Percentiles rank a stretch among this genome's conserved stretches.
phyloP scores from a whole-genome alignment of 2,113 vertebrate genomes.

The Psittacus erithacus region DNA sequence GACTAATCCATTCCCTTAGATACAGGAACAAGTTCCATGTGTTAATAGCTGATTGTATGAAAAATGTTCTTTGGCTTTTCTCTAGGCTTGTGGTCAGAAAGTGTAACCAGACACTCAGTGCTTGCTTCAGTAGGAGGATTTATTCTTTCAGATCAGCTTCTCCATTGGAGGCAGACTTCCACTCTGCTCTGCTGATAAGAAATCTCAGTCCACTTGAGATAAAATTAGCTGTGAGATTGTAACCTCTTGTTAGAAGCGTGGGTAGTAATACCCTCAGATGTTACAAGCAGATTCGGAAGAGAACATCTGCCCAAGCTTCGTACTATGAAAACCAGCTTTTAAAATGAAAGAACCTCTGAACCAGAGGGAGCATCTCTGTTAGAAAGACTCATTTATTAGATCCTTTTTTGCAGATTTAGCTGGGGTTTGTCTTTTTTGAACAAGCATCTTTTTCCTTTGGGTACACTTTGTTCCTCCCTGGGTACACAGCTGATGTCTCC shows the following conservation, averaged over 20 bases:
- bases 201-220: neutral
- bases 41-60: neutral
- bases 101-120: neutral
- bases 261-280: neutral
- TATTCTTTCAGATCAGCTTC: neutral
- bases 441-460: neutral
- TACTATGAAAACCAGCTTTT: neutral
- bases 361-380: neutral
- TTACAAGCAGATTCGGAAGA: neutral
- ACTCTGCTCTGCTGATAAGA: neutral
- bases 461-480: neutral
- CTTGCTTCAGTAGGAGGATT: neutral
- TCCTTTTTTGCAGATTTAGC: neutral
- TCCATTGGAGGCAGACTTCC: neutral
- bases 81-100: neutral
- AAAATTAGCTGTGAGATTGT: slow-evolving; percentile 26
- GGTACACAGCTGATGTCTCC: neutral
- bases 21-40: neutral
- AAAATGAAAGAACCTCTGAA: neutral
- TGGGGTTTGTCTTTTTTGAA: neutral
- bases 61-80: neutral
- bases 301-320: neutral
- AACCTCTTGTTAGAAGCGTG: neutral
- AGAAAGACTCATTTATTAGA: neutral
- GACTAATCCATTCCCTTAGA: neutral